A percentile compares a stretch with the other conserved stretches of the same genome.
Conservation (phyloP, 1,140 invertebrate genomes). For the Camponotus floridanus region DNA sequence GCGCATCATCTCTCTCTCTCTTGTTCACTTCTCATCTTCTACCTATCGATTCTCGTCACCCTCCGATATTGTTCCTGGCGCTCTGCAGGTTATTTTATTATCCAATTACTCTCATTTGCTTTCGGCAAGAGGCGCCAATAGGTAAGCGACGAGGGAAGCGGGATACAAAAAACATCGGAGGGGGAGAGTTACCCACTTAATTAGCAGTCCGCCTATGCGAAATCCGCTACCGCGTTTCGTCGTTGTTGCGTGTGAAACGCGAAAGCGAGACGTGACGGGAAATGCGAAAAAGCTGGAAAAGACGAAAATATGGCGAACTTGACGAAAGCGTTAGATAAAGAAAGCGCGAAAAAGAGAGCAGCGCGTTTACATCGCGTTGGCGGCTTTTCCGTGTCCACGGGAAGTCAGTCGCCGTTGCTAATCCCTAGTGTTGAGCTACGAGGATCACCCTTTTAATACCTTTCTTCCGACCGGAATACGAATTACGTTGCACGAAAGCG, state of each 20-base stretch:
- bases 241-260: background rate
- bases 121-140: constrained; percentile 56
- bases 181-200: constrained; percentile 68
- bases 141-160: constrained; percentile 10
- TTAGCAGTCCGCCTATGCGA: constrained; percentile 60
- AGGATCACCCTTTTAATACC: constrained; percentile 53
- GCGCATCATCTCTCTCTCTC: background rate
- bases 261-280: background rate
- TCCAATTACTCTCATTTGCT: constrained; percentile 73
- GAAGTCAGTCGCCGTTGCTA: constrained; percentile 43
- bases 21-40: background rate
- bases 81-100: constrained; percentile 70
- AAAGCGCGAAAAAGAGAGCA: constrained; percentile 30
- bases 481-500: constrained; percentile 39
- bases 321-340: background rate
- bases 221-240: constrained; percentile 37
- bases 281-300: background rate
- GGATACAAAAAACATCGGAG: constrained; percentile 8
- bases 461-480: constrained; percentile 30
- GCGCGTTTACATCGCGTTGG: constrained; percentile 24
- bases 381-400: constrained; percentile 29
- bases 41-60: constrained; percentile 11
- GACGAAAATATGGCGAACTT: background rate
- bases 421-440: constrained; percentile 30
- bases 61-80: constrained; percentile 69